Evolutionary conservation across 1,140 invertebrate species (phyloP), one percentile per base, ranked within the genome.

Genomic region (Neodiprion virginianus): DNA sequence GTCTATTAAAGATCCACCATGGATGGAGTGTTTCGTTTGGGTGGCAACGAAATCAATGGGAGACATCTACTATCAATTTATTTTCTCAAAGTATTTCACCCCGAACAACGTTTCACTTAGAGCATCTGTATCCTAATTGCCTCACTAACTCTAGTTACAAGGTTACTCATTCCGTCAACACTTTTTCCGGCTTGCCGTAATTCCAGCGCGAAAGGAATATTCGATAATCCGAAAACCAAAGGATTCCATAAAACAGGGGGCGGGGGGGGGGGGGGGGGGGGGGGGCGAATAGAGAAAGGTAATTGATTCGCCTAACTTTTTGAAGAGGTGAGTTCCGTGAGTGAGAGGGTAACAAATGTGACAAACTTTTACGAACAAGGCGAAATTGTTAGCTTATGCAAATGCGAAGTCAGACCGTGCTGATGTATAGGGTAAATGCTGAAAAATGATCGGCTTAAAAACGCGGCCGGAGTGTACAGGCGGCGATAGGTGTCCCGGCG

Each of bases 371-470:
- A 61, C 53, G 53, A 61, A 61, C 53, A 61, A 61, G 53, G 53
- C n/a, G n/a, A 76, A 82, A 83, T 82, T 77, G 80, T 82, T 78
- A 78, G 78, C 73, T 82, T 82, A 84, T 83, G 83, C 81, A 85
- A 85, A 85, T 85, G 84, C 75, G 23, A 50, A 17, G 70, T 50
- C 28, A 28, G 70, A 69, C 50, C 80, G 80, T 81, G 80, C 77
- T 77, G 82, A 86, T 76, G 83, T 86, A 84, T 78, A 84, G 80
- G 80, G 79, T 79, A 87, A 88, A 88, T 88, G 83, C 86, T 88
- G 86, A 88, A 87, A 88, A 88, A 88, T 85, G 84, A 81, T 78
- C 80, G 79, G 86, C 86, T 88, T 87, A 85, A 86, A 61, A 87
- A 88, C 85, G 86, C 86, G 84, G 28, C 28, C 5, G 83, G 86